A percentile compares a stretch with the other conserved stretches of the same genome.
These are phyloP conservation scores for Moxostoma hubbsi DNA, from an alignment of 2,797 vertebrate genomes.

Conservation along the genomic window DNA sequence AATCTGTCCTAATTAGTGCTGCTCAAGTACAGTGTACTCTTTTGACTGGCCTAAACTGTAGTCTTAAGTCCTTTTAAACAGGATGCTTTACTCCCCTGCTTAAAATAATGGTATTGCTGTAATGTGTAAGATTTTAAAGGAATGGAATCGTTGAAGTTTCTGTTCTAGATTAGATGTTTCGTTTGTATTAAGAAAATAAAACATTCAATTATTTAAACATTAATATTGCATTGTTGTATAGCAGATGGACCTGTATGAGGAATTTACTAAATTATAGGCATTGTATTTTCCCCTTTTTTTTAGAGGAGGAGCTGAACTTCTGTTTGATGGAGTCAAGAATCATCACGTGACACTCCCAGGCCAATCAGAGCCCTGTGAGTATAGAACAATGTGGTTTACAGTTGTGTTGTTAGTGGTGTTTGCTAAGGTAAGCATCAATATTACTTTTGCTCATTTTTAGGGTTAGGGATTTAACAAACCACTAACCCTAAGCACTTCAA, in stretches of 20 bases:
- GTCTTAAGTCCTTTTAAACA: no score
- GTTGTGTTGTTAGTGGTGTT: neutral
- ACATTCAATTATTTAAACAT: neutral
- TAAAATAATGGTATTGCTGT: no score
- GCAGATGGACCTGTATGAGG: neutral
- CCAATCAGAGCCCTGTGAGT: slow-evolving; percentile 92
- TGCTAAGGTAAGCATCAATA: neutral
- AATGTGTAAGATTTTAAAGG: no score
- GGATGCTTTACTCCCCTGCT: no score
- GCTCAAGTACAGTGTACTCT: no score
- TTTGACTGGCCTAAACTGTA: no score
- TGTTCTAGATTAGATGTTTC: no score
- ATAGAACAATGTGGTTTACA: slow-evolving; percentile 51
- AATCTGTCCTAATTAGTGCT: no score
- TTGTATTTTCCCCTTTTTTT: slow-evolving; percentile 9
- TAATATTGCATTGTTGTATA: neutral
- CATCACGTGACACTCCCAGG: slow-evolving; percentile 89
- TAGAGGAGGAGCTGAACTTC: slow-evolving; percentile 94
- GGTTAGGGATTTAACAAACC: neutral
- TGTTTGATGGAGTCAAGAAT: slow-evolving; percentile 89
- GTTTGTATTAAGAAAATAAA: no score
- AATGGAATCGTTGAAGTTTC: no score
- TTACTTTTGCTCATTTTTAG: neutral
- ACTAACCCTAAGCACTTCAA: neutral
- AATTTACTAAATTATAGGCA: neutral